These are phyloP conservation scores for Montipora foliosa DNA, from an alignment of 64 coral and sea anemone species.

Conservation along the genomic window DNA sequence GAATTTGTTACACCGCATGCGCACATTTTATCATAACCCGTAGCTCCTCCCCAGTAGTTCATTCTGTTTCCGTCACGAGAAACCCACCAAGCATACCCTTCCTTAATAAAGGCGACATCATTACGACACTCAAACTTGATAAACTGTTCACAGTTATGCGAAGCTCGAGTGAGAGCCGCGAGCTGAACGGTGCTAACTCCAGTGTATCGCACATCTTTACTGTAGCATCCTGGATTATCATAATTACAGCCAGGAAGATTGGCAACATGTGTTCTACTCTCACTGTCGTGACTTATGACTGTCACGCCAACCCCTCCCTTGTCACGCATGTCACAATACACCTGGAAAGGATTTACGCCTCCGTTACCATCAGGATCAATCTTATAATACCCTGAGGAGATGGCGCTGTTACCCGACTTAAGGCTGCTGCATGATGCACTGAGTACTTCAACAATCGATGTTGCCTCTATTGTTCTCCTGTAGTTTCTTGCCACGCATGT, in stretches of 20 bases:
- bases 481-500: conserved; percentile 11
- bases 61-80: conserved; percentile 26
- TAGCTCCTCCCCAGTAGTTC: conserved; percentile 42
- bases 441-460: background rate
- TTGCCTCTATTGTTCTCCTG: background rate
- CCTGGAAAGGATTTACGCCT: background rate
- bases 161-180: conserved; percentile 15
- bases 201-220: conserved; percentile 33
- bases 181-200: conserved; percentile 40
- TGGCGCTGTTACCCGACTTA: background rate
- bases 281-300: conserved; percentile 27
- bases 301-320: conserved; percentile 24
- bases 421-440: conserved; percentile 21
- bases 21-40: background rate
- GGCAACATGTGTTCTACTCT: conserved; percentile 18
- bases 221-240: background rate
- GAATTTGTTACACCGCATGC: conserved; percentile 27
- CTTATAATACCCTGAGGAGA: background rate
- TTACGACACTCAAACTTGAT: conserved; percentile 28
- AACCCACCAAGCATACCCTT: background rate
- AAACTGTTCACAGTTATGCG: conserved; percentile 65
- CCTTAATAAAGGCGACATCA: background rate
- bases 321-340: conserved; percentile 25
- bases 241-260: background rate
- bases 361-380: conserved; percentile 28